Evolutionary conservation across 1,140 invertebrate species (phyloP).

Genomic region (Macrocentrus cingulum): DNA sequence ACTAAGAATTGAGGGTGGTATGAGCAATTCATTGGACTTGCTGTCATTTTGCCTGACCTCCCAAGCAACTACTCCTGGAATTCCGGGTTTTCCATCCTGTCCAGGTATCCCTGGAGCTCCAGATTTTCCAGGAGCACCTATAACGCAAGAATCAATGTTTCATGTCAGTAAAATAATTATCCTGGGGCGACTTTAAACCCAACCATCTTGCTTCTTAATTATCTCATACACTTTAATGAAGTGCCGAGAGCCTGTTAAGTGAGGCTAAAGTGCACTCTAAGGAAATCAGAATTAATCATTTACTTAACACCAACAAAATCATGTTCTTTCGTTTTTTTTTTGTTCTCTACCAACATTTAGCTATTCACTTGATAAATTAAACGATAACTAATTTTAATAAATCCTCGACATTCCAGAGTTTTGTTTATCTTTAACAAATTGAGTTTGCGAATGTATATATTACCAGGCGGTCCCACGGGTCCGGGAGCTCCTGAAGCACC

Average conservation of each 20-base stretch:
- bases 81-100: constrained; percentile 67
- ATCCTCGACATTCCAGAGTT: too few species aligned
- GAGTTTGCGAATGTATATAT: too few species aligned
- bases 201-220: too few species aligned
- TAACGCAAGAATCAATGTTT: constrained; percentile 15
- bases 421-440: too few species aligned
- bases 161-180: too few species aligned
- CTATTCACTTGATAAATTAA: too few species aligned
- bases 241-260: too few species aligned
- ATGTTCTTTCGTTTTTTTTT: constrained; percentile 1
- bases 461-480: constrained; percentile 28
- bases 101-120: constrained; percentile 71
- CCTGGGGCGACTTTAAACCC: background rate
- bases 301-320: too few species aligned
- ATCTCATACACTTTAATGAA: too few species aligned
- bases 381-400: too few species aligned
- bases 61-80: constrained; percentile 75
- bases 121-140: constrained; percentile 61
- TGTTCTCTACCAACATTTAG: too few species aligned
- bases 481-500: constrained; percentile 41
- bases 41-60: constrained; percentile 64
- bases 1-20: constrained; percentile 79
- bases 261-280: too few species aligned
- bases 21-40: constrained; percentile 65
- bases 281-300: background rate